Evolutionary conservation across 2,113 vertebrate species (phyloP), one percentile per base, ranked within the genome.

Genomic region (Sphyrna mokarran): DNA sequence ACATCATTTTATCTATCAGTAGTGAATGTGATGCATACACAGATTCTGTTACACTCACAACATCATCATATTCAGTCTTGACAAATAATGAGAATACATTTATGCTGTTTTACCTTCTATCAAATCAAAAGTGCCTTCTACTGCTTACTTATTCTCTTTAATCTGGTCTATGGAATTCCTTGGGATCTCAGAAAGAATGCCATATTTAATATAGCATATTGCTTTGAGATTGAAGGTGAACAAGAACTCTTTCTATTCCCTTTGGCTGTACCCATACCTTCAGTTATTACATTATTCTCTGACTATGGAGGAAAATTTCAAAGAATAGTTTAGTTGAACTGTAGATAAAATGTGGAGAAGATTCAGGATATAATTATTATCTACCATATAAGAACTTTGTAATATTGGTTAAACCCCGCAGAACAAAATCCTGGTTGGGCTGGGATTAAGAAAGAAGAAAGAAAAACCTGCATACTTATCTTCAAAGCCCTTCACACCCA

Each of bases 321-420:
- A 83, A n/a, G 80, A 83, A 83, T 83, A 83, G 80, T 83, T 83
- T 83, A 8, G 37, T 83, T 83, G 80, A 83, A 83, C 80, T 83
- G 37, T n/a, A 83, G 80, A 43, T 40, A 16, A 40, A 83, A 3
- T 40, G 80, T 83, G 80, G 80, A 8, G 80, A 83, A 83, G 37
- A 40, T 83, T 83, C 78, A 43, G 37, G 37, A 43, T 83, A 83
- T 83, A 43, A 83, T 83, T 83, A 83, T 40, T 20, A 43, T 40
- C 80, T 83, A 40, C 37, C 37, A 83, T 40, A 40, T 40, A 83
- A 83, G 80, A 83, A 14, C 16, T 83, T 83, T 43, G 80, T 37
- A 80, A 80, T 80, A 80, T 80, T 80, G 78, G 78, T 83, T 83
- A 83, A 83, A 83, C 16, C 80, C 80, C 5, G 20, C 37, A 43